Conservation (phyloP, 2,113 vertebrate species). For the Hydropotes inermis region DNA sequence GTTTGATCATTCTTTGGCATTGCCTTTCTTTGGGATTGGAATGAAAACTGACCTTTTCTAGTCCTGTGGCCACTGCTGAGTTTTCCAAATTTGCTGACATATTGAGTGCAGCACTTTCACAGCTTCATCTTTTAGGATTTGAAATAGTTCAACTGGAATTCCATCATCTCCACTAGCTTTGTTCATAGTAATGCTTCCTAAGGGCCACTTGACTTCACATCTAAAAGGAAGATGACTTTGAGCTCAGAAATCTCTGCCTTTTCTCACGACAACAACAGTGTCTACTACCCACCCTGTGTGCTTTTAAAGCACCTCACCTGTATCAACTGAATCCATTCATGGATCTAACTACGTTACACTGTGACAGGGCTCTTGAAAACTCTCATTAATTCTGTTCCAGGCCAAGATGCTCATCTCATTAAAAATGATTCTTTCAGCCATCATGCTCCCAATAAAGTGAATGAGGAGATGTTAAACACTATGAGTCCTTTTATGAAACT, state of each 20-base stretch:
- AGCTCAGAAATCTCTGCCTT: neutral
- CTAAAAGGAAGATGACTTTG: neutral
- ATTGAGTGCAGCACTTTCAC: neutral
- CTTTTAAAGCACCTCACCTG: neutral
- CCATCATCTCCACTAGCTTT: neutral
- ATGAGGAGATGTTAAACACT: neutral
- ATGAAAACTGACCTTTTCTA: neutral
- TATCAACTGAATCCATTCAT: neutral
- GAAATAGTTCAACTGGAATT: neutral
- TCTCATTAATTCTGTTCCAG: neutral
- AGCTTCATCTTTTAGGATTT: neutral
- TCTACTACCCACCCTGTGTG: neutral
- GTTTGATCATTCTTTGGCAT: neutral
- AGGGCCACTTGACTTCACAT: neutral
- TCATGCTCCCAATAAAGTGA: neutral
- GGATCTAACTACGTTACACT: neutral
- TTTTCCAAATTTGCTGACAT: neutral
- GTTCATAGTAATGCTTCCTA: neutral
- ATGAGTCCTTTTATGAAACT: neutral
- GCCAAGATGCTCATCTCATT: neutral
- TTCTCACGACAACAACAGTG: neutral
- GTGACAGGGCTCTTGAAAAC: neutral
- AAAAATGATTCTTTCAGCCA: neutral
- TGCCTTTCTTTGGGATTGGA: neutral
- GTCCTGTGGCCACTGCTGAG: neutral